Evolutionary conservation across 1,140 invertebrate species (phyloP).

Genomic region (Bombus breviceps): DNA sequence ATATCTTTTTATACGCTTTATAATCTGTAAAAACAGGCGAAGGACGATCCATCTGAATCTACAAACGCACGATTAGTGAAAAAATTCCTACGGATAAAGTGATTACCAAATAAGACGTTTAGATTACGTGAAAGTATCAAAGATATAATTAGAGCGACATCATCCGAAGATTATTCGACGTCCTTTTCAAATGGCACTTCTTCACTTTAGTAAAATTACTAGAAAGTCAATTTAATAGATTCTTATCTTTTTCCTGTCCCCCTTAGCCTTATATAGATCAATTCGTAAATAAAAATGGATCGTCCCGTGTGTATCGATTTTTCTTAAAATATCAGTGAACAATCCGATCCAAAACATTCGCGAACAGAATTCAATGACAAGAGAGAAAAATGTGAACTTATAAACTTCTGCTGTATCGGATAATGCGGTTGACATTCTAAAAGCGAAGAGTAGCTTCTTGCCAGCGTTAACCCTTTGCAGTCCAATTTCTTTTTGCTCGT

Average conservation of each 20-base stretch:
- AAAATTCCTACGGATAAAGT: neutral
- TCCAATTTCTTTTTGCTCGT: neutral
- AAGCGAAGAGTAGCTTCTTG: neutral
- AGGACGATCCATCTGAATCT: neutral
- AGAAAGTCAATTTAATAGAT: neutral
- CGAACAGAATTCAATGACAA: neutral
- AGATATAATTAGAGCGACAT: neutral
- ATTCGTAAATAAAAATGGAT: neutral
- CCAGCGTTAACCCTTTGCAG: constrained; percentile 15
- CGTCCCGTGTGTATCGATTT: neutral
- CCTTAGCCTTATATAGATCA: neutral
- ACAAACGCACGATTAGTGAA: neutral
- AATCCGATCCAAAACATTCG: neutral
- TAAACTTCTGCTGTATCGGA: neutral
- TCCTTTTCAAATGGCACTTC: neutral
- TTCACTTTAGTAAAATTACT: neutral
- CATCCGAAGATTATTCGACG: too few species aligned
- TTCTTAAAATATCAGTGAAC: constrained; percentile 1
- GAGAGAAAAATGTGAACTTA: neutral
- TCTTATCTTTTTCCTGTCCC: neutral
- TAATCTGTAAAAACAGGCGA: neutral
- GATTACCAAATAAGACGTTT: neutral
- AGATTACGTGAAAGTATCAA: neutral
- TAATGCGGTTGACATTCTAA: neutral
- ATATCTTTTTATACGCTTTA: neutral